phyloP scores from a whole-genome alignment of 2,797 vertebrate genomes.

The Cyprinella venusta region DNA sequence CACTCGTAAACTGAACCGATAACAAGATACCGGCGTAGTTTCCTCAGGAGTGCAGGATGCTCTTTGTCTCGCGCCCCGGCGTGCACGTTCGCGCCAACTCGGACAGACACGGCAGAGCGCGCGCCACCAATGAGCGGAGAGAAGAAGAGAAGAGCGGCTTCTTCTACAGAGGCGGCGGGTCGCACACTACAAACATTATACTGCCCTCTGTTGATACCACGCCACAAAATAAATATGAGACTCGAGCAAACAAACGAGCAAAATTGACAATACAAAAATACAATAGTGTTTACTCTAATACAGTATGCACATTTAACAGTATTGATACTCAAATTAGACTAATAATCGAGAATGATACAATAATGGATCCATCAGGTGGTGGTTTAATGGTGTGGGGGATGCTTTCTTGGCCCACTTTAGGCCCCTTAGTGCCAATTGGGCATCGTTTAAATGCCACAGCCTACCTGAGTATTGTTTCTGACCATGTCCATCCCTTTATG shows the following conservation, averaged over 20 bases:
- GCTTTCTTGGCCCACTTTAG: too few relatives aligned
- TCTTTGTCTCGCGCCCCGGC: constrained; percentile 64
- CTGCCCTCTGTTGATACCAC: constrained; percentile 28
- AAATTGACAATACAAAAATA: not conserved
- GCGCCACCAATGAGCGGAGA: constrained; percentile 51
- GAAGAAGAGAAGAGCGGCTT: not conserved
- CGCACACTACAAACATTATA: not conserved
- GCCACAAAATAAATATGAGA: not conserved
- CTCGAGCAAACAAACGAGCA: not conserved
- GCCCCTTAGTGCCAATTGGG: too few relatives aligned
- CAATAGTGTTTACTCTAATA: not conserved
- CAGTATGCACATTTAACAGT: not conserved
- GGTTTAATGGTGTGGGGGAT: too few relatives aligned
- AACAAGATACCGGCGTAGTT: constrained; percentile 33
- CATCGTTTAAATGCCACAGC: too few relatives aligned
- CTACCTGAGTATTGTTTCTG: too few relatives aligned
- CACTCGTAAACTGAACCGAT: constrained; percentile 17
- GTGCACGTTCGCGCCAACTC: constrained; percentile 69
- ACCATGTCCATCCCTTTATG: too few relatives aligned
- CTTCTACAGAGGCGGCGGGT: not conserved
- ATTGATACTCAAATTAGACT: not conserved
- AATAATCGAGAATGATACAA: not conserved
- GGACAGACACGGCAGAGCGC: constrained; percentile 48
- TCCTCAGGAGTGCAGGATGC: constrained; percentile 27
- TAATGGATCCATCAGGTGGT: not conserved